Conservation (phyloP, 2,113 vertebrate genomes). For the Nothocercus julius region DNA sequence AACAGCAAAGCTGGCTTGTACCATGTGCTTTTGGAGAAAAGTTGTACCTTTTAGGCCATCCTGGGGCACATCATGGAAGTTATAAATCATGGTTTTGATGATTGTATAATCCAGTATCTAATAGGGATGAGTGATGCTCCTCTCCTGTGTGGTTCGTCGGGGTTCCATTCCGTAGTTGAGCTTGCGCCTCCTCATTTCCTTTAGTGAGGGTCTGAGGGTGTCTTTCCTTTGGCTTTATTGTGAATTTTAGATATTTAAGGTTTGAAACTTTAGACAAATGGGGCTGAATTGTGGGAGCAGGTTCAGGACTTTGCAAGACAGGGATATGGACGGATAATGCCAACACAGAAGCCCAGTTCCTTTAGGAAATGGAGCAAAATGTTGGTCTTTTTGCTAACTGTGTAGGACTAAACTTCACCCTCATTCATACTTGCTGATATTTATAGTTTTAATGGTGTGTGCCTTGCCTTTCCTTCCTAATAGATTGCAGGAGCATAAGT, state of each 20-base stretch:
- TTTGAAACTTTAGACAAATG: background rate
- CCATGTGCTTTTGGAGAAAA: background rate
- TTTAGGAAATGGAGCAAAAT: background rate
- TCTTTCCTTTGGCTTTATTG: background rate
- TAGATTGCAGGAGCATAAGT: background rate
- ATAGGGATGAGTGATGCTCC: background rate
- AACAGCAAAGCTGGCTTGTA: background rate
- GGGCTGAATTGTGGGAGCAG: background rate
- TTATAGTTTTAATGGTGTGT: background rate
- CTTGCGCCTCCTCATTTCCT: background rate
- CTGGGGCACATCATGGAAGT: background rate
- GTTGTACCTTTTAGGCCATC: background rate
- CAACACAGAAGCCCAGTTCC: background rate
- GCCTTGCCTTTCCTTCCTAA: slow-evolving; percentile 4
- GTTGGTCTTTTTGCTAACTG: background rate
- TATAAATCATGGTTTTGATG: background rate
- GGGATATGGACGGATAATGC: background rate
- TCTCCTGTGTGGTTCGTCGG: background rate
- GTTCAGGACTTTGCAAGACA: background rate
- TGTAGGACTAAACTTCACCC: background rate
- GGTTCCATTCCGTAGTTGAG: background rate
- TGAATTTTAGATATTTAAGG: background rate
- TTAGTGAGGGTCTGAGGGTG: rapidly evolving
- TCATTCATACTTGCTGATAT: background rate
- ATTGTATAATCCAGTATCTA: background rate